Evolutionary conservation across 2,797 vertebrate genomes (phyloP), one percentile per base, ranked within the genome.

Genomic region (Danio choprae): DNA sequence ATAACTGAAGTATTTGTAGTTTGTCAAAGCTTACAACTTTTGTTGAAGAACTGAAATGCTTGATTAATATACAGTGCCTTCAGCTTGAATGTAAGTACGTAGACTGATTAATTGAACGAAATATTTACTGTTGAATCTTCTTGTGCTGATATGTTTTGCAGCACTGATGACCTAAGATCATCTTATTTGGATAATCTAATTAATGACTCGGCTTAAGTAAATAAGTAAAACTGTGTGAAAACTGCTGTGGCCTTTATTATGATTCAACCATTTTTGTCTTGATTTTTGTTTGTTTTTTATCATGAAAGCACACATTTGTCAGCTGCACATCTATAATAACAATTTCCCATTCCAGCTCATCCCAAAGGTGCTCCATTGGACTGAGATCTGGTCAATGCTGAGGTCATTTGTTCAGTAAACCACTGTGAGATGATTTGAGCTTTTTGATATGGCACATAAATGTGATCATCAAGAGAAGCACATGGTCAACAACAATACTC

Each of bases 81-180:
- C 13, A 77, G 51, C 11, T 29, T 6, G 16, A 68, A 12, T 60
- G 11, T 51, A 13, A 48, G 43, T 70, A 29, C 36, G 6, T 22
- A 60, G 29, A 50, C 29, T 68, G 10, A 11, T 69, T 78, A 69
- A 41, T 6, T 3, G 10, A 41, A 43, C 60, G 18, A 51, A 46
- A 50, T 70, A 22, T 40, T 50, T 69, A 55, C 55, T 16, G 20
- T 69, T 69, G 29, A 74, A 60, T 60, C 40, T 15, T 43, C 18
- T 4, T 22, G 55, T 56, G 2, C 6, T 7, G 9, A 56, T 56
- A 56, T 56, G 10, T 56, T 36, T 16, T 2, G 11, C 0, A 64
- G 18, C 4, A 6, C 12, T 65, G 48, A 11, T 65, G 62, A 55
- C 15, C 6, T 65, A 36, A 50, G 43, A 62, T 43, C 41, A 41